Evolutionary conservation across 1,140 invertebrate genomes (phyloP), one percentile per base, ranked within the genome.

Genomic region (Neodiprion virginianus): DNA sequence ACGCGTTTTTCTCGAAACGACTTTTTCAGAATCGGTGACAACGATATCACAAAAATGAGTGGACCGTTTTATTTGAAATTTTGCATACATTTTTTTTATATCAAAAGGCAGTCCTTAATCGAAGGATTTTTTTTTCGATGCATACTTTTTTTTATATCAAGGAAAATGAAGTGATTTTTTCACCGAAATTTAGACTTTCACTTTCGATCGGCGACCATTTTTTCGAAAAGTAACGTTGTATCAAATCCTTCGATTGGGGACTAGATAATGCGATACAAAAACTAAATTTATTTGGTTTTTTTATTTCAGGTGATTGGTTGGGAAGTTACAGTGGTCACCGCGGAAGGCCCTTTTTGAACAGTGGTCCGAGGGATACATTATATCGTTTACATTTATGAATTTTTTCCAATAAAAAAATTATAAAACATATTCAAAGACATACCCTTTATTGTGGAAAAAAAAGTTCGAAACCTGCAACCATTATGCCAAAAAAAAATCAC

Each of bases 361-460:
- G 61, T 7, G 61, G 1, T 7, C 17, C 7, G 61, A 4, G 2
- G 17, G 17, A 21, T 65, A 14, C 61, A 65, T 7, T 65, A 7
- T 65, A 65, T 65, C 1, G 4, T 17, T 65, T 65, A 65, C 17
- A 65, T 65, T 65, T 65, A 65, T 4, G 1, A 65, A 65, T 65
- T 17, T 40, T 40, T 69, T 40, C 23, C 28, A 40, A 69, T 17
- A 69, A 40, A 14, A 69, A 21, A 69, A 69, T 40, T 40, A 1
- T 17, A 8, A 69, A 21, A 69, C 11, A 21, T 69, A 69, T 0
- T 2, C 28, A 14, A 69, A 47, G 10, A 17, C 10, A 49, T 47
- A 67, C 65, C 66, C 71, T 68, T 72, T 67, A 48, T 65, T 66
- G 74, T 53, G 71, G 72, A 72, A 71, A 65, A 65, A 65, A 65